Percentiles rank a stretch among this genome's conserved stretches.
Conservation (phyloP, 53 echinoderm and acorn worm genomes). For the Glandiceps talaboti region DNA sequence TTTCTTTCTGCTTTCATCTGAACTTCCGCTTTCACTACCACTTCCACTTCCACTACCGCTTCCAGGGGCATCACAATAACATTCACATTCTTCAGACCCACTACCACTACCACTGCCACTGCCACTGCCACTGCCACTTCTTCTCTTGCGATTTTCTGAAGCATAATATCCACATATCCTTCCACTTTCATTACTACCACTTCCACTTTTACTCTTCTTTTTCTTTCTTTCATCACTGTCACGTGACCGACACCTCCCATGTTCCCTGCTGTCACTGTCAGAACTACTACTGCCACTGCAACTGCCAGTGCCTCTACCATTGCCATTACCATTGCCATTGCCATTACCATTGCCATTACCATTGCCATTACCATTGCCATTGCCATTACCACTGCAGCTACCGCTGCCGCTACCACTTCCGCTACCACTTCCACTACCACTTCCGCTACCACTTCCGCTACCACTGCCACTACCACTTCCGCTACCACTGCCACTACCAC, state of each 20-base stretch:
- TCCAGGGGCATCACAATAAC: background rate
- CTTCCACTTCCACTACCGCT: background rate
- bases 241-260: too few relatives aligned
- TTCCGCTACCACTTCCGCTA: background rate
- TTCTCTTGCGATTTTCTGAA: background rate
- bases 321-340: too few relatives aligned
- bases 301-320: too few relatives aligned
- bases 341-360: too few relatives aligned
- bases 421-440: background rate
- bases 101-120: background rate
- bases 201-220: background rate
- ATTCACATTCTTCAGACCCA: background rate
- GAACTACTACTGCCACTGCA: too few relatives aligned
- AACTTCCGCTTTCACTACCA: background rate
- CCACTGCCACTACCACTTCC: background rate
- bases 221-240: too few relatives aligned
- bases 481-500: background rate
- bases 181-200: background rate
- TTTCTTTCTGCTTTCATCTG: background rate
- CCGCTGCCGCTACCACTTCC: background rate
- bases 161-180: background rate
- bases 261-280: too few relatives aligned
- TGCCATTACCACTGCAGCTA: background rate
- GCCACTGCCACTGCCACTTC: background rate
- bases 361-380: too few relatives aligned